phyloP scores from a whole-genome alignment of 2,113 vertebrate genomes.

The Trochalopteron elliotii region DNA sequence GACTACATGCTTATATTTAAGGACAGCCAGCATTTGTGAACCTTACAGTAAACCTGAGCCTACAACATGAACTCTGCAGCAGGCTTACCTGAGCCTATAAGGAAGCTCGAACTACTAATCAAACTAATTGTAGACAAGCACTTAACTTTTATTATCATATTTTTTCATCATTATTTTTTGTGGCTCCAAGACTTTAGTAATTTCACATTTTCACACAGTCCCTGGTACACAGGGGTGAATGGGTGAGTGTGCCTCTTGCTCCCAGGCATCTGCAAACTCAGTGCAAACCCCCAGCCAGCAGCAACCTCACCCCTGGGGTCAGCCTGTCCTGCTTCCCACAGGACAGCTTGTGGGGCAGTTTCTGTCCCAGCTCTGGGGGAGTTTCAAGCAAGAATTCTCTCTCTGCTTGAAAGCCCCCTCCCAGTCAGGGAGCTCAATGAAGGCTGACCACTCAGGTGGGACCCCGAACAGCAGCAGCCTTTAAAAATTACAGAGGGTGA shows the following conservation, averaged over 20 bases:
- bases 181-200: background rate
- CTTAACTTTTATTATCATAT: background rate
- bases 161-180: background rate
- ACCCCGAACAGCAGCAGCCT: background rate
- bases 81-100: background rate
- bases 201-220: background rate
- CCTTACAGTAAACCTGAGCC: background rate
- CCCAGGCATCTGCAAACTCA: rapidly evolving
- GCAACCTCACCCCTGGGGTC: background rate
- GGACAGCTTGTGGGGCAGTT: background rate
- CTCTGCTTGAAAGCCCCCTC: background rate
- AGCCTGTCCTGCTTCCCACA: rapidly evolving
- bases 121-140: background rate
- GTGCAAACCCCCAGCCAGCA: background rate
- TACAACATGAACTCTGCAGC: background rate
- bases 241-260: background rate
- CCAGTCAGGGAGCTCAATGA: background rate
- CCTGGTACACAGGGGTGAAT: rapidly evolving
- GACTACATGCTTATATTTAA: background rate
- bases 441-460: background rate
- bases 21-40: background rate
- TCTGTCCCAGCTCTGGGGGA: background rate
- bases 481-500: background rate
- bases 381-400: background rate
- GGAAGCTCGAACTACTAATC: background rate